Percentiles rank a stretch among this genome's conserved stretches.
Evolutionary conservation across 2,888 invertebrate species (phyloP).

Genomic region (Stomorhina lunata): DNA sequence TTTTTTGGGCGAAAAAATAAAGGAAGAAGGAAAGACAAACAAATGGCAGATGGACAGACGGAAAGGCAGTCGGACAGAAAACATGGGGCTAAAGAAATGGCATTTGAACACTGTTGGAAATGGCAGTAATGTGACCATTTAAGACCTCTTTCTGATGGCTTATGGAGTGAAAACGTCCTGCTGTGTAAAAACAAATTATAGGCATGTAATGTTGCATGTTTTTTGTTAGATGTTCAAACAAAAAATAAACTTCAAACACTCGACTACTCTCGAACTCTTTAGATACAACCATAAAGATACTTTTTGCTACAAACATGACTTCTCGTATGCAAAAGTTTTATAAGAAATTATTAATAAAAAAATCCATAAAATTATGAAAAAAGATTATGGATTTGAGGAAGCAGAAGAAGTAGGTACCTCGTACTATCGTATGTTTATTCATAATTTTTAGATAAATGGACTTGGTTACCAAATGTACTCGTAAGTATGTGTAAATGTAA

Average conservation of each 20-base stretch:
- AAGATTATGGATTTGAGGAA: conserved; percentile 62
- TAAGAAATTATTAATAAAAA: conserved; percentile 19
- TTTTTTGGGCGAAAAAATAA: conserved; percentile 15
- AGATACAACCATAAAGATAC: too few relatives aligned
- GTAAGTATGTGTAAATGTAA: conserved; percentile 16
- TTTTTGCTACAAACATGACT: too few relatives aligned
- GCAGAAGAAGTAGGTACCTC: conserved; percentile 15
- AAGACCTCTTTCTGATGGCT: conserved; percentile 78
- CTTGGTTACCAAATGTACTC: conserved; percentile 4
- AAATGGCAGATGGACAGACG: too few relatives aligned
- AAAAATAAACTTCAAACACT: too few relatives aligned
- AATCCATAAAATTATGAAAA: conserved; percentile 42
- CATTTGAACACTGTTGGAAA: conserved; percentile 74
- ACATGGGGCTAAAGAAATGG: conserved; percentile 46
- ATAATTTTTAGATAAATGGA: background rate
- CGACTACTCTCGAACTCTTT: too few relatives aligned
- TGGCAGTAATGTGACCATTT: conserved; percentile 77
- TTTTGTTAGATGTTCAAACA: conserved; percentile 67
- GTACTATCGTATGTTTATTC: conserved; percentile 6
- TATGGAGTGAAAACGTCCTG: conserved; percentile 78
- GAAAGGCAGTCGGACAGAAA: too few relatives aligned
- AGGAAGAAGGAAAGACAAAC: background rate
- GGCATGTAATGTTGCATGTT: conserved; percentile 79
- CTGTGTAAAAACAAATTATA: conserved; percentile 78
- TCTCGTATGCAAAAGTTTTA: conserved; percentile 53